Percentiles rank a stretch among this genome's conserved stretches.
Conservation (phyloP, 35 echinoderm and acorn worm species). For the Lytechinus pictus region DNA sequence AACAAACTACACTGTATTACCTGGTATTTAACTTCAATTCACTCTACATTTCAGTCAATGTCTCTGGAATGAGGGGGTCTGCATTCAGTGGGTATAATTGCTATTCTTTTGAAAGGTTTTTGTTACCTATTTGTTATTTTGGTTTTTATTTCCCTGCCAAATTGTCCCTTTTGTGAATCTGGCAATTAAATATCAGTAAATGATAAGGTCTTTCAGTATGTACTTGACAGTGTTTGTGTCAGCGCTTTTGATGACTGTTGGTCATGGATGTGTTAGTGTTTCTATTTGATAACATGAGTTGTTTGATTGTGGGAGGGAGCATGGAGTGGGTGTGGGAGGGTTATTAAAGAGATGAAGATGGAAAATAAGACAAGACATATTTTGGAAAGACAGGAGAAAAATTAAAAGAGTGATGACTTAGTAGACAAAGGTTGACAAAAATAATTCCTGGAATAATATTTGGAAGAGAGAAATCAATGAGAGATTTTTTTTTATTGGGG, state of each 20-base stretch:
- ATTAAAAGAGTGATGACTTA: too few relatives aligned
- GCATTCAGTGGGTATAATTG: neutral
- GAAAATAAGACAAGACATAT: neutral
- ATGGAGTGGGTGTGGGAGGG: too few relatives aligned
- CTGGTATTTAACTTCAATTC: neutral
- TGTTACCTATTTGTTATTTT: neutral
- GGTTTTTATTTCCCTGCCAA: neutral
- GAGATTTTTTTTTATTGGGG: neutral
- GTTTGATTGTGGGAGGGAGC: neutral
- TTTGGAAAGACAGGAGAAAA: neutral
- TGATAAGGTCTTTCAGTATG: neutral
- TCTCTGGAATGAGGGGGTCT: neutral
- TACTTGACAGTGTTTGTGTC: conserved; percentile 1
- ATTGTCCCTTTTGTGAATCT: neutral
- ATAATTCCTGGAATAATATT: neutral
- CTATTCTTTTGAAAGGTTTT: conserved; percentile 3
- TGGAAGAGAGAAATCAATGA: neutral
- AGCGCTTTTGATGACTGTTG: neutral
- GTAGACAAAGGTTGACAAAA: too few relatives aligned
- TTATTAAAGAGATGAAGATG: neutral
- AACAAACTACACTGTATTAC: neutral
- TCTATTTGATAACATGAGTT: neutral
- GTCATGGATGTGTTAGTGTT: neutral
- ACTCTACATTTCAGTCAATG: neutral
- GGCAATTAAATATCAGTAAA: neutral